Conservation (phyloP, 2,797 vertebrate genomes). For the Diglossa cyanea region DNA sequence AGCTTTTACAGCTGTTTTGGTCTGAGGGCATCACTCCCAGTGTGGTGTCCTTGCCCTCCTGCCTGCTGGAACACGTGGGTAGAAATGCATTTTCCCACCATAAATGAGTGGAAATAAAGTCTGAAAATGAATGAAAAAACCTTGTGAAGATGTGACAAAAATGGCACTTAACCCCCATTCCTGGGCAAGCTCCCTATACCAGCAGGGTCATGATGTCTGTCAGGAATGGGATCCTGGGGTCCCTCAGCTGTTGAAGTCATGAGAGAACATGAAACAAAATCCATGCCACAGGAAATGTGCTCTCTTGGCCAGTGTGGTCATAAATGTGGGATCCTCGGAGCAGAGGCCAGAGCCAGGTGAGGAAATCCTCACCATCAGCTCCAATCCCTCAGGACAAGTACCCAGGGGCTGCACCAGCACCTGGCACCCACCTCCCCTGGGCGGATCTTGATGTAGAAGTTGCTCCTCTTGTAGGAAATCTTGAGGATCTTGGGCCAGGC, state of each 20-base stretch:
- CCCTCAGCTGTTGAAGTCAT: background rate
- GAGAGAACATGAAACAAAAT: background rate
- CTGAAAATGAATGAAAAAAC: background rate
- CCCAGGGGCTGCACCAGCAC: background rate
- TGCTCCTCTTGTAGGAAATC: conserved; percentile 98
- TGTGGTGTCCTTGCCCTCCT: background rate
- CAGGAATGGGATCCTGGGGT: background rate
- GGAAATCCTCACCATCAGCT: background rate
- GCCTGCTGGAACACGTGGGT: background rate
- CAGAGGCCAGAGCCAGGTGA: background rate
- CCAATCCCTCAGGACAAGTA: background rate
- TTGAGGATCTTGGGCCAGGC: conserved; percentile 99
- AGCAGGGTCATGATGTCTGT: fast-evolving
- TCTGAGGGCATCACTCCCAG: background rate
- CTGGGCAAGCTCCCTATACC: background rate
- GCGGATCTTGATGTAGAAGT: conserved; percentile 99
- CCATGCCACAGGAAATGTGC: background rate
- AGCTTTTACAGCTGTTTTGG: background rate
- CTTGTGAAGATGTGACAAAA: background rate
- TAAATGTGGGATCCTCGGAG: background rate
- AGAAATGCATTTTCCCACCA: background rate
- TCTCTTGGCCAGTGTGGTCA: background rate
- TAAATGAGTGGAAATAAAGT: background rate
- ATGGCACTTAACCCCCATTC: background rate
- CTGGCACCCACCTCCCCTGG: conserved; percentile 88